These are phyloP conservation scores for Augiades crinisus DNA, from an alignment of 2,888 invertebrate genomes.

Conservation along the genomic window DNA sequence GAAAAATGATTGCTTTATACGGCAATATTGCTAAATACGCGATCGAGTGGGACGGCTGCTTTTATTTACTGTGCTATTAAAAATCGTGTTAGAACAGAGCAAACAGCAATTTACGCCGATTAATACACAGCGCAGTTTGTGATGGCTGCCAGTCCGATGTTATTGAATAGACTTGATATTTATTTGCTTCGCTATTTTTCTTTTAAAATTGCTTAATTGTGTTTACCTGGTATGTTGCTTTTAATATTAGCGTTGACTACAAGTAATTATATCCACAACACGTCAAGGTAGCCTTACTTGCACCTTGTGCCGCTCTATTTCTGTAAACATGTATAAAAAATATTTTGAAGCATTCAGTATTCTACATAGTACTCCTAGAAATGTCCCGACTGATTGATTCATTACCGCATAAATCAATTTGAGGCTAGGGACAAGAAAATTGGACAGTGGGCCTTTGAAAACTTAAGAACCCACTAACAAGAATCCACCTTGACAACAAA, in stretches of 20 bases:
- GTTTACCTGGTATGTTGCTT: conserved; percentile 7
- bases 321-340: not conserved
- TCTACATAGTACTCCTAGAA: too few relatives aligned
- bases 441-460: too few relatives aligned
- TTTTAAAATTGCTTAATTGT: conserved; percentile 18
- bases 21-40: not conserved
- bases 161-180: conserved; percentile 13
- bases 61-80: not conserved
- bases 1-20: not conserved
- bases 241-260: conserved; percentile 6
- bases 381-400: too few relatives aligned
- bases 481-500: too few relatives aligned
- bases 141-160: not conserved
- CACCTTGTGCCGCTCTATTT: not conserved
- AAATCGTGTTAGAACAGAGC: conserved; percentile 2
- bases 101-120: conserved; percentile 12
- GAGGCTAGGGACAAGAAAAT: too few relatives aligned
- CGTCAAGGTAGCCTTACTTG: not conserved
- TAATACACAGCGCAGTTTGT: conserved; percentile 3
- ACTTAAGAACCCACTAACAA: too few relatives aligned
- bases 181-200: conserved; percentile 22
- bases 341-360: too few relatives aligned
- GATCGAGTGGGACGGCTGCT: not conserved
- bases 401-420: too few relatives aligned
- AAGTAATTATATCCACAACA: conserved; percentile 5